A percentile compares a stretch with the other conserved stretches of the same genome.
Evolutionary conservation across 2,113 vertebrate species (phyloP).

Genomic region (Odocoileus virginianus): DNA sequence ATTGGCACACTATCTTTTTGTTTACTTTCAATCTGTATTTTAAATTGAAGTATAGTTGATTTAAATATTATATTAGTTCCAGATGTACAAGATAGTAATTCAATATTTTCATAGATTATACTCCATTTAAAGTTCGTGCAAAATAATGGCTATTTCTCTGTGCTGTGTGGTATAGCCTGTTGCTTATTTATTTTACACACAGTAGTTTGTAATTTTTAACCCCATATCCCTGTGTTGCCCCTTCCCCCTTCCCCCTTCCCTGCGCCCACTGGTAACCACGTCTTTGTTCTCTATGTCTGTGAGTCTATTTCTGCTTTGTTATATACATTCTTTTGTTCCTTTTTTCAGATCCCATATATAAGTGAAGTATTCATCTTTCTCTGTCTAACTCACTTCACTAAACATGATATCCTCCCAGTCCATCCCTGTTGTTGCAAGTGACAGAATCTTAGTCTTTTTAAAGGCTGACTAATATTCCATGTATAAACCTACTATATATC

Average conservation of each 20-base stretch:
- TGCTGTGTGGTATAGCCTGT: not conserved
- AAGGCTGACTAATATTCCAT: not conserved
- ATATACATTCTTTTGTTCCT: not conserved
- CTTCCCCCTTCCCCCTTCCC: not conserved
- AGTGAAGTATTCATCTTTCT: not conserved
- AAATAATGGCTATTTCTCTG: not conserved
- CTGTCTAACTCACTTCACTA: not conserved
- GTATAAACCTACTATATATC: not conserved
- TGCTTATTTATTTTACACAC: not conserved
- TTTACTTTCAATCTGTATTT: not conserved
- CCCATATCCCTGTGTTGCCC: accelerated
- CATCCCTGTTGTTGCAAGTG: not conserved
- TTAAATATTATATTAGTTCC: not conserved
- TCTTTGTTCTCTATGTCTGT: not conserved
- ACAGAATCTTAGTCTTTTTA: not conserved
- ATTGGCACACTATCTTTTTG: not conserved
- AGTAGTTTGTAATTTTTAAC: not conserved
- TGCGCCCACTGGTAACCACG: not conserved
- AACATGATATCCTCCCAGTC: not conserved
- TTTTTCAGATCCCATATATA: no score
- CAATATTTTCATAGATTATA: not conserved
- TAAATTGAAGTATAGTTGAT: not conserved
- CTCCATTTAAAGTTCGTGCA: not conserved
- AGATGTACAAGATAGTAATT: not conserved
- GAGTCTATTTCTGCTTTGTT: not conserved